These are phyloP conservation scores for Gadus macrocephalus DNA, from an alignment of 2,113 vertebrate genomes.

Conservation along the genomic window DNA sequence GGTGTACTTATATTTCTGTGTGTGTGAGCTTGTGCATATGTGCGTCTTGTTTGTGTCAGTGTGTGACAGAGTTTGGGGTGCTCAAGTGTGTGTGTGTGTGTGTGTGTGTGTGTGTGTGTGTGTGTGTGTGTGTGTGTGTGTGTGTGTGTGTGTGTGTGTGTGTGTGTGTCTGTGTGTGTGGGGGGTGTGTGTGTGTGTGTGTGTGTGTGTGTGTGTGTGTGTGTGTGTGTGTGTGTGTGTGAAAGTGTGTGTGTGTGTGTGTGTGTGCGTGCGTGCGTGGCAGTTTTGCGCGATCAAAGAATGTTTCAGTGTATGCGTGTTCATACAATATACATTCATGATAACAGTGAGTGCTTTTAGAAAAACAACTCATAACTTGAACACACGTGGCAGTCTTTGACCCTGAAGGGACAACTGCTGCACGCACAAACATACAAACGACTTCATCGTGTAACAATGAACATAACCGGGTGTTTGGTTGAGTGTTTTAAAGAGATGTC, in stretches of 20 bases:
- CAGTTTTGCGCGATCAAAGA: conserved; percentile 51
- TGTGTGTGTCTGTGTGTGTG: conserved; percentile 43
- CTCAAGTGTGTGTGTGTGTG: conserved; percentile 24
- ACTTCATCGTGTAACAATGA: conserved; percentile 21
- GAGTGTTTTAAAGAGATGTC: too few species aligned
- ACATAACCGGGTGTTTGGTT: background rate
- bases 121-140: conserved; percentile 38
- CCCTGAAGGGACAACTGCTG: background rate
- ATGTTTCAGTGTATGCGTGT: conserved; percentile 49
- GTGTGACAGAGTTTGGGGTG: background rate
- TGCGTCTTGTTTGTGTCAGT: background rate
- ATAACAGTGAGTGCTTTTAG: conserved; percentile 56
- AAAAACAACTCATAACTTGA: conserved; percentile 30
- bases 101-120: conserved; percentile 44
- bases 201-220: conserved; percentile 30
- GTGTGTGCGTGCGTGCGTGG: conserved; percentile 33
- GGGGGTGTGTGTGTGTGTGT: conserved; percentile 46
- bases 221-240: conserved; percentile 43
- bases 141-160: conserved; percentile 42
- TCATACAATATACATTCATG: conserved; percentile 69
- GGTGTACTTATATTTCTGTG: conserved; percentile 52
- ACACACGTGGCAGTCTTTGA: conserved; percentile 36
- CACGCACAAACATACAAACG: conserved; percentile 16
- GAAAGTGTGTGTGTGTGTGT: background rate
- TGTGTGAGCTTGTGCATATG: conserved; percentile 8